Evolutionary conservation across 2,113 vertebrate genomes (phyloP).

Genomic region (Setophaga kirtlandii): DNA sequence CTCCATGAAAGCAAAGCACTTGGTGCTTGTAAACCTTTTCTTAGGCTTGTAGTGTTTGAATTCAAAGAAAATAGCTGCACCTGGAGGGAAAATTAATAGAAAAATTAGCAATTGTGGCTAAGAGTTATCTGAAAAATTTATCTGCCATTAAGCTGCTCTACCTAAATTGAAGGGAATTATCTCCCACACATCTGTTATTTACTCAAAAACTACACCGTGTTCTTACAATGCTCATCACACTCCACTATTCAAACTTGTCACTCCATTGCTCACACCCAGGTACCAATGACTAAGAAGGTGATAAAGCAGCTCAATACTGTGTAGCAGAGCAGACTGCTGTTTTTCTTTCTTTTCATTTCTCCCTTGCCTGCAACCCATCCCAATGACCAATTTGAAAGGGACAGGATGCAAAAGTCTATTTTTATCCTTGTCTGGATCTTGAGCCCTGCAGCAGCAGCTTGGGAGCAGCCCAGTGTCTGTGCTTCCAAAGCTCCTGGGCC

Average conservation of each 20-base stretch:
- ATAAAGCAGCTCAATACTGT: background rate
- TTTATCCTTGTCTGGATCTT: background rate
- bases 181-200: background rate
- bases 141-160: background rate
- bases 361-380: background rate
- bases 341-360: background rate
- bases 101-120: background rate
- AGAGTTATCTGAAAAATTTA: background rate
- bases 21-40: constrained; percentile 97
- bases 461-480: background rate
- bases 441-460: background rate
- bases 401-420: background rate
- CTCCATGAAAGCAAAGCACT: constrained; percentile 99
- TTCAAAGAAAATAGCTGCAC: constrained; percentile 98
- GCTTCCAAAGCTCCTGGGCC: background rate
- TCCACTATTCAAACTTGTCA: background rate
- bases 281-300: background rate
- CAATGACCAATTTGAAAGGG: background rate
- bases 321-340: background rate
- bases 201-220: background rate
- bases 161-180: background rate
- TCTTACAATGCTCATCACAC: background rate
- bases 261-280: background rate
- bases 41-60: constrained; percentile 99
- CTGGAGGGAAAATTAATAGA: constrained; percentile 65